Evolutionary conservation across 2,888 invertebrate genomes (phyloP).

Genomic region (Agonopterix arenella): DNA sequence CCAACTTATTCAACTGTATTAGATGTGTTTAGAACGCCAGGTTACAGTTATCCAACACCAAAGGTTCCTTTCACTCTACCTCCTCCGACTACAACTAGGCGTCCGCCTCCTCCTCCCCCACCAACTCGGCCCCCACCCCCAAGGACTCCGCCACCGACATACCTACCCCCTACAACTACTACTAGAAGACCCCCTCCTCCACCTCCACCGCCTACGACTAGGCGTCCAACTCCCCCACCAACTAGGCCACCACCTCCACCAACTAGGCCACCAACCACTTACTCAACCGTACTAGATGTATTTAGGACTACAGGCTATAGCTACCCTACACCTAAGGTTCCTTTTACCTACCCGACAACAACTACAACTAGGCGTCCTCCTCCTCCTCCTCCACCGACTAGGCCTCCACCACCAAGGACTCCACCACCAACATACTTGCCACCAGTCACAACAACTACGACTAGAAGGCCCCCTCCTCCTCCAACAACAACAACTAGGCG

Average conservation of each 20-base stretch:
- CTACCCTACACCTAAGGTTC: conserved; percentile 9
- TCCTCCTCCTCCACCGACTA: conserved; percentile 13
- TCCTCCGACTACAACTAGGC: conserved; percentile 13
- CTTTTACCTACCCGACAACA: conserved; percentile 16
- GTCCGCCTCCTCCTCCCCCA: conserved; percentile 15
- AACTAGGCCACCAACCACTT: conserved; percentile 13
- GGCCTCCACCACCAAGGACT: conserved; percentile 16
- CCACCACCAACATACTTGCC: conserved; percentile 12
- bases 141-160: conserved; percentile 15
- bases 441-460: conserved; percentile 16
- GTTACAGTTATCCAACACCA: conserved; percentile 37
- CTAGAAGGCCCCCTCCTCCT: conserved; percentile 15
- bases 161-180: conserved; percentile 11
- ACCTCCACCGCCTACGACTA: conserved; percentile 16
- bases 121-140: conserved; percentile 10
- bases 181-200: conserved; percentile 19
- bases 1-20: conserved; percentile 16
- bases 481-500: conserved; percentile 16
- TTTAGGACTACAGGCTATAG: conserved; percentile 10
- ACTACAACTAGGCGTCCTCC: conserved; percentile 17
- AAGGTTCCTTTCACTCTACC: conserved; percentile 18
- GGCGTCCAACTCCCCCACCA: conserved; percentile 16
- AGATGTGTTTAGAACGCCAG: conserved; percentile 28
- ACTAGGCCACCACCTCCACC: conserved; percentile 14
- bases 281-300: conserved; percentile 5